Conservation (phyloP, 2,113 vertebrate genomes). For the Procavia capensis region DNA sequence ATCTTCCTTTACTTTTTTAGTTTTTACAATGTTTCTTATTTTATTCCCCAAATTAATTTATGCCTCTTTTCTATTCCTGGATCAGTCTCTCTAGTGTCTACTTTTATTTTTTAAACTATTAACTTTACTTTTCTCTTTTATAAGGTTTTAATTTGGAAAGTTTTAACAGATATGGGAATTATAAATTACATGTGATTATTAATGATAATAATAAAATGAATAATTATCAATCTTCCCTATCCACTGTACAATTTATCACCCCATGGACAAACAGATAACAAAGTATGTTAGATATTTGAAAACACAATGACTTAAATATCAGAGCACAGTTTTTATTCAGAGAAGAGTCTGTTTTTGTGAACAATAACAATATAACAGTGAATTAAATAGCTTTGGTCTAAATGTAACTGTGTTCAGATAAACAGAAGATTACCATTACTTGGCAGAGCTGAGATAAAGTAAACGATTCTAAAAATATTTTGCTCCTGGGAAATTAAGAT, state of each 20-base stretch:
- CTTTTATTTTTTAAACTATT: neutral
- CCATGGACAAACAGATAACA: neutral
- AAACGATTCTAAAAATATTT: neutral
- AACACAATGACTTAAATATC: neutral
- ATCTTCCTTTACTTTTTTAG: neutral
- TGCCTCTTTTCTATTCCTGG: neutral
- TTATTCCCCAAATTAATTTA: neutral
- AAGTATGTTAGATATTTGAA: neutral
- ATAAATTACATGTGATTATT: neutral
- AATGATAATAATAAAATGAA: neutral
- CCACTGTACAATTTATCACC: neutral
- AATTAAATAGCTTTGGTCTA: neutral
- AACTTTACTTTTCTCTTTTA: neutral
- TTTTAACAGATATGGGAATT: neutral
- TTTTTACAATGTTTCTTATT: neutral
- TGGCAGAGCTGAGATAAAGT: neutral
- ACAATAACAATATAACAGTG: neutral
- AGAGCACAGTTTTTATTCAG: neutral
- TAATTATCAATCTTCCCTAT: neutral
- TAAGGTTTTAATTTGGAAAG: neutral
- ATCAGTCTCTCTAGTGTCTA: neutral
- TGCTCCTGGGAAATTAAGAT: neutral
- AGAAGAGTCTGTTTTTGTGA: neutral
- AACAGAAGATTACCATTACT: neutral
- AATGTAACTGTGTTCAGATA: neutral